phyloP scores from a whole-genome alignment of 1,140 invertebrate species.

The Proales similis region DNA sequence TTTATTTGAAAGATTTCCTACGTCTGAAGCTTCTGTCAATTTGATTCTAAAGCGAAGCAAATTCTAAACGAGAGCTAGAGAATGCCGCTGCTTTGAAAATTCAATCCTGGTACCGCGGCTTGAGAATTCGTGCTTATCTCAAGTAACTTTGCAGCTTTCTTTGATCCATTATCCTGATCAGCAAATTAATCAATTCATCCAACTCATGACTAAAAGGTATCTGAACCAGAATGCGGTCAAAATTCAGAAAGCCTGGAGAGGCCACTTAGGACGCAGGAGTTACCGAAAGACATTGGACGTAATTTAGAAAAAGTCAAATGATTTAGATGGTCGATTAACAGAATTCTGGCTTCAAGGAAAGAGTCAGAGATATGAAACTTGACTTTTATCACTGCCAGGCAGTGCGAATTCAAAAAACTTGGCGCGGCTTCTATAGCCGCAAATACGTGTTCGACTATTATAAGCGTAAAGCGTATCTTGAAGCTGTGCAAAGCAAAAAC shows the following conservation, averaged over 20 bases:
- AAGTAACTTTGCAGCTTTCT: slow-evolving; percentile 41
- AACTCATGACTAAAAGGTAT: slow-evolving; percentile 42
- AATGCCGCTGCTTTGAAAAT: slow-evolving; percentile 46
- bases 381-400: slow-evolving; percentile 35
- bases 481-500: slow-evolving; percentile 50
- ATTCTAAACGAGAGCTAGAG: slow-evolving; percentile 43
- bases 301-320: background rate
- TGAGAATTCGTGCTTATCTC: slow-evolving; percentile 44
- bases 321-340: background rate
- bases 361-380: background rate
- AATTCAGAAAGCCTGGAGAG: slow-evolving; percentile 49
- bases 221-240: slow-evolving; percentile 45
- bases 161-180: slow-evolving; percentile 11
- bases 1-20: background rate
- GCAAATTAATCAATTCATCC: background rate
- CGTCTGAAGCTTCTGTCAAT: background rate
- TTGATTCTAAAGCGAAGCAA: slow-evolving; percentile 44
- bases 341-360: background rate
- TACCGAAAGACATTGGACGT: slow-evolving; percentile 47
- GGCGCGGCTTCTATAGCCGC: slow-evolving; percentile 51
- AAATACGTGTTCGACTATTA: slow-evolving; percentile 53
- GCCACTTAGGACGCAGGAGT: slow-evolving; percentile 44
- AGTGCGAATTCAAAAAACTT: slow-evolving; percentile 50
- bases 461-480: slow-evolving; percentile 50
- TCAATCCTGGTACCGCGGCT: slow-evolving; percentile 49